These are phyloP conservation scores for Goniozus legneri DNA, from an alignment of 1,140 invertebrate species.

Conservation along the genomic window DNA sequence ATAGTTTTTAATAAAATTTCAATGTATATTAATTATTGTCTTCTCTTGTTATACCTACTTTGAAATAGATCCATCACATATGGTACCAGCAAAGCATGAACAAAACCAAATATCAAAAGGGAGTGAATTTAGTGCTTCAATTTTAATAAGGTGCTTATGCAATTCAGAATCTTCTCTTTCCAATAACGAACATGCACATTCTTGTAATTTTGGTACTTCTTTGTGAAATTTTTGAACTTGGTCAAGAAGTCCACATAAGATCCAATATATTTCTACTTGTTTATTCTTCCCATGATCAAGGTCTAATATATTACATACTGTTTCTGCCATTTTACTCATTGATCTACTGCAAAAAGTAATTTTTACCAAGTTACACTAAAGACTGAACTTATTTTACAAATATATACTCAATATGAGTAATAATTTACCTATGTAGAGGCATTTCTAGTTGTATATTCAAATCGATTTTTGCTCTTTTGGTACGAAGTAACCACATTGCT, in stretches of 20 bases:
- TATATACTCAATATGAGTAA: neutral
- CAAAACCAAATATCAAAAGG: constrained; percentile 74
- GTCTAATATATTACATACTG: constrained; percentile 66
- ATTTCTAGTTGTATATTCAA: constrained; percentile 52
- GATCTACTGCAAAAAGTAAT: constrained; percentile 46
- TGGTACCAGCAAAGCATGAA: constrained; percentile 74
- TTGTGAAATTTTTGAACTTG: constrained; percentile 63
- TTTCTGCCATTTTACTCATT: constrained; percentile 65
- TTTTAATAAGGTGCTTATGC: constrained; percentile 61
- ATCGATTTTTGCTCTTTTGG: constrained; percentile 62
- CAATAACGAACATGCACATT: constrained; percentile 63
- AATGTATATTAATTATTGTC: constrained; percentile 2
- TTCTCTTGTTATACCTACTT: constrained; percentile 56
- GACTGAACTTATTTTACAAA: neutral
- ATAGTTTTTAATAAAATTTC: no score
- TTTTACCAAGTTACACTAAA: neutral
- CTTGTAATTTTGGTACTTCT: constrained; percentile 63
- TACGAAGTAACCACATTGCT: constrained; percentile 75
- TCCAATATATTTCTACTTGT: constrained; percentile 71
- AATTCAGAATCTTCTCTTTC: constrained; percentile 70
- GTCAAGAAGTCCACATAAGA: constrained; percentile 69
- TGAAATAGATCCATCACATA: constrained; percentile 72
- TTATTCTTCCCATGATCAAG: constrained; percentile 54
- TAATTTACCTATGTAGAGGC: constrained; percentile 39
- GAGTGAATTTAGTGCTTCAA: constrained; percentile 57